A percentile compares a stretch with the other conserved stretches of the same genome.
These are phyloP conservation scores for Mormyrops attenuatus DNA, from an alignment of 2,797 vertebrate species.

Conservation along the genomic window DNA sequence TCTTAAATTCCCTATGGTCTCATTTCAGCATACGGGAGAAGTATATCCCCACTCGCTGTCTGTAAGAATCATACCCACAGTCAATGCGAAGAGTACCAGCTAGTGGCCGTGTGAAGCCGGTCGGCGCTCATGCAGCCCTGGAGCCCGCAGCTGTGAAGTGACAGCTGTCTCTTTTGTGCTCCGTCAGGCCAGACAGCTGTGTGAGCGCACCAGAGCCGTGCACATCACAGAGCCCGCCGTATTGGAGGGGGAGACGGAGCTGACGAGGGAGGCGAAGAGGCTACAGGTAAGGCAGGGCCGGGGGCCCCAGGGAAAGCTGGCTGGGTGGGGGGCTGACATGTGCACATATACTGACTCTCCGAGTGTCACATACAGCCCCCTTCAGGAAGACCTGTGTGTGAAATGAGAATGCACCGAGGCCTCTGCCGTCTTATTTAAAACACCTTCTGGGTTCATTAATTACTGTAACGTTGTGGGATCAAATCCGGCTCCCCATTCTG, in stretches of 20 bases:
- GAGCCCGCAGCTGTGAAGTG: background rate
- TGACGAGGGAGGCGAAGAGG: conserved; percentile 23
- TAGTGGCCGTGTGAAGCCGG: background rate
- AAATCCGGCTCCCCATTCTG: background rate
- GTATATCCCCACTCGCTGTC: background rate
- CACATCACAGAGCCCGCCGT: conserved; percentile 46
- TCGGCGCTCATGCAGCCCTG: background rate
- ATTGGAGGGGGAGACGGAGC: conserved; percentile 43
- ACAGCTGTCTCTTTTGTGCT: conserved; percentile 22
- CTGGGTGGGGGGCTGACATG: background rate
- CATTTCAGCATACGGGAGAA: background rate
- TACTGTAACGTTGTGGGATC: background rate
- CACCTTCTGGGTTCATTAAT: background rate
- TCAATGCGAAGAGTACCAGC: background rate
- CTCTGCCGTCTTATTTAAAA: background rate
- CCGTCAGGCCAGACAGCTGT: conserved; percentile 54
- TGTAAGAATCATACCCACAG: background rate
- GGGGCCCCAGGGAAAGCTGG: background rate
- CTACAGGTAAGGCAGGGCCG: conserved; percentile 37
- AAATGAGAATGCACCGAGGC: background rate
- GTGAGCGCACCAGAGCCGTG: conserved; percentile 46
- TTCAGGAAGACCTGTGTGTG: background rate
- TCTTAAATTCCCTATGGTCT: background rate
- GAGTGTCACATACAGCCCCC: background rate
- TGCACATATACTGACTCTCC: background rate